Evolutionary conservation across 2,113 vertebrate genomes (phyloP).

Genomic region (Chauna torquata): DNA sequence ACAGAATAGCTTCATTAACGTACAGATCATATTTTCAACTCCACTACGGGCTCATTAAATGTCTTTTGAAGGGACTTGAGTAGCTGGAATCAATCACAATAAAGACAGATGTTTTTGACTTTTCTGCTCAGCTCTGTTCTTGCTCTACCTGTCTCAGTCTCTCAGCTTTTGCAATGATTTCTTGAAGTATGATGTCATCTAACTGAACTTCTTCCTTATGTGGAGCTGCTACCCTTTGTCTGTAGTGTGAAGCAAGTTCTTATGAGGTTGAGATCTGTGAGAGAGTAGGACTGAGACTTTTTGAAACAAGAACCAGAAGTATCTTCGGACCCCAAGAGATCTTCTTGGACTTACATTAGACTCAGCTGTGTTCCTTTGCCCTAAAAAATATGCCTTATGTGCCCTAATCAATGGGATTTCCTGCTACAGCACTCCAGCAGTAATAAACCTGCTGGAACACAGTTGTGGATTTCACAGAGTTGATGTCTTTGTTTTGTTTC

Average conservation of each 20-base stretch:
- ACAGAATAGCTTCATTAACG: background rate
- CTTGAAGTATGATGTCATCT: background rate
- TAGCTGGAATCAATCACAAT: background rate
- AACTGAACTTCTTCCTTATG: background rate
- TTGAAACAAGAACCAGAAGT: background rate
- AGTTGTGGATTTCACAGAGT: background rate
- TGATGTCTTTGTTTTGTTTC: background rate
- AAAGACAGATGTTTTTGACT: background rate
- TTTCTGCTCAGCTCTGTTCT: background rate
- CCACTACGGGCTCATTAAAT: background rate
- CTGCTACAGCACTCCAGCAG: background rate
- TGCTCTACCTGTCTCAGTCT: background rate
- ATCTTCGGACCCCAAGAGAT: background rate
- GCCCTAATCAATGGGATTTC: background rate
- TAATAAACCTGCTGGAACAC: background rate
- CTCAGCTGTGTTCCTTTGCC: background rate
- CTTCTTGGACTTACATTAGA: background rate
- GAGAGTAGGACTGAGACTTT: background rate
- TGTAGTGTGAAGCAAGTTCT: background rate
- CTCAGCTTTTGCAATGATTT: background rate
- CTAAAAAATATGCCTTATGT: background rate
- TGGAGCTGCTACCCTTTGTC: background rate
- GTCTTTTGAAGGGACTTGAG: background rate
- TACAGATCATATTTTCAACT: background rate
- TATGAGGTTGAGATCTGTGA: background rate